A percentile compares a stretch with the other conserved stretches of the same genome.
Conservation (phyloP, 2,113 vertebrate species). For the Sigmodon hispidus region DNA sequence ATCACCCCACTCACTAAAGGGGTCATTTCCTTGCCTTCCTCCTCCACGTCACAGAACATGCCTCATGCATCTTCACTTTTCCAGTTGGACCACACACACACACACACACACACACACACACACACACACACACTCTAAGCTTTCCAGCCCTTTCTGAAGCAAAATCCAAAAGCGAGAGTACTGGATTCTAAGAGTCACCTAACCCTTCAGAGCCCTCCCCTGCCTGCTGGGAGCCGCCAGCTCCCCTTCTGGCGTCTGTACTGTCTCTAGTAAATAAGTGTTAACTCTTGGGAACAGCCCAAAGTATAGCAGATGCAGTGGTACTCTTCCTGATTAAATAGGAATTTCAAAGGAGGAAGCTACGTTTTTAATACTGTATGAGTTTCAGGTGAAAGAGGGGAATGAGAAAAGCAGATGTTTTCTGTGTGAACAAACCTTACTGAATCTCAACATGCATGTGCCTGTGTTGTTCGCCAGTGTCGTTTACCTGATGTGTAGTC, state of each 20-base stretch:
- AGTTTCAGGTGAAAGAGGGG: constrained; percentile 53
- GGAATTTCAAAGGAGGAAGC: constrained; percentile 44
- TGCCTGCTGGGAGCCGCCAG: not conserved
- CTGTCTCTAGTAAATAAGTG: not conserved
- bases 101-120: not conserved
- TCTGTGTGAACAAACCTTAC: constrained; percentile 10
- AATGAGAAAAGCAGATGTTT: constrained; percentile 45
- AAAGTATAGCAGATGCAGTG: not conserved
- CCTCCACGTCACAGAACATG: not conserved
- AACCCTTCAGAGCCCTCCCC: no score
- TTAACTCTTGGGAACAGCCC: not conserved
- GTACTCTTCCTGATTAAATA: constrained; percentile 55
- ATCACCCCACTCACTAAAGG: not conserved
- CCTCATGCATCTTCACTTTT: not conserved
- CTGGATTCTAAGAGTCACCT: not conserved
- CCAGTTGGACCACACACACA: not conserved
- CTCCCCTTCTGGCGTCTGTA: not conserved
- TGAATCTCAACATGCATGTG: not conserved
- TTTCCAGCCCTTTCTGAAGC: not conserved
- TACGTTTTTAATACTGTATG: constrained; percentile 46
- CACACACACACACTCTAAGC: not conserved
- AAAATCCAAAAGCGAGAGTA: not conserved
- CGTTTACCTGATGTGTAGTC: constrained; percentile 66
- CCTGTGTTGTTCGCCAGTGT: constrained; percentile 15
- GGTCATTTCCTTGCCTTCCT: not conserved